Conservation (phyloP, 2,888 invertebrate genomes). For the Ethmia dodecea region DNA sequence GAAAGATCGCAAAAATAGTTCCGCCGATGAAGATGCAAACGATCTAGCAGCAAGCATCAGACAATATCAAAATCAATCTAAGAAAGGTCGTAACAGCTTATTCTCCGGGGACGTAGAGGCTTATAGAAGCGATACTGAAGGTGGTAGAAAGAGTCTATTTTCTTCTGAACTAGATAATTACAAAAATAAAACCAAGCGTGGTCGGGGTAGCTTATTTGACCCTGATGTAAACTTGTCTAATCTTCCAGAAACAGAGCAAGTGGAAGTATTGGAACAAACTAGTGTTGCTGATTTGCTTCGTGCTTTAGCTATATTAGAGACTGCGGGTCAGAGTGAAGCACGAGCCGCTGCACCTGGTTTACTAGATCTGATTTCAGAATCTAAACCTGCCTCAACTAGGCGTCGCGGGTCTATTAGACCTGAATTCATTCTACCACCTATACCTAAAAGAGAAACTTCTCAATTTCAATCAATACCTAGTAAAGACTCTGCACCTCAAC, state of each 20-base stretch:
- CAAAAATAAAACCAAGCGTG: constrained; percentile 54
- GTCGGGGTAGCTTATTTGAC: constrained; percentile 65
- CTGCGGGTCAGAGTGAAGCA: constrained; percentile 36
- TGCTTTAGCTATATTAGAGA: constrained; percentile 83
- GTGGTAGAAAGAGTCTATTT: constrained; percentile 32
- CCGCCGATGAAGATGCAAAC: constrained; percentile 31
- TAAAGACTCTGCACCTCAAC: constrained; percentile 25
- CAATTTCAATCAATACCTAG: too few species aligned
- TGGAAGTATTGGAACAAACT: constrained; percentile 86
- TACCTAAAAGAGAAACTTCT: constrained; percentile 35
- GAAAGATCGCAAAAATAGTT: constrained; percentile 53
- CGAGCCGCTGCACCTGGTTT: constrained; percentile 32
- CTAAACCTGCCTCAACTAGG: constrained; percentile 30
- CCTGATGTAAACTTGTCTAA: constrained; percentile 57
- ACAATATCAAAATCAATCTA: constrained; percentile 55
- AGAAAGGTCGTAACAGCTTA: constrained; percentile 43
- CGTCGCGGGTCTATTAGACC: constrained; percentile 55
- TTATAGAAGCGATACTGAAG: constrained; percentile 32
- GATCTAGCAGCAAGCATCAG: constrained; percentile 61
- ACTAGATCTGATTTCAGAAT: constrained; percentile 38
- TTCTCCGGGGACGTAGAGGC: constrained; percentile 42
- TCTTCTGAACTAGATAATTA: constrained; percentile 55
- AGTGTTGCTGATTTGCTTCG: constrained; percentile 89
- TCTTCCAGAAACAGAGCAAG: constrained; percentile 64
- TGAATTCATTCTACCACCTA: constrained; percentile 43